A percentile compares a stretch with the other conserved stretches of the same genome.
phyloP scores from a whole-genome alignment of 2,113 vertebrate species.

The Pluvialis apricaria region DNA sequence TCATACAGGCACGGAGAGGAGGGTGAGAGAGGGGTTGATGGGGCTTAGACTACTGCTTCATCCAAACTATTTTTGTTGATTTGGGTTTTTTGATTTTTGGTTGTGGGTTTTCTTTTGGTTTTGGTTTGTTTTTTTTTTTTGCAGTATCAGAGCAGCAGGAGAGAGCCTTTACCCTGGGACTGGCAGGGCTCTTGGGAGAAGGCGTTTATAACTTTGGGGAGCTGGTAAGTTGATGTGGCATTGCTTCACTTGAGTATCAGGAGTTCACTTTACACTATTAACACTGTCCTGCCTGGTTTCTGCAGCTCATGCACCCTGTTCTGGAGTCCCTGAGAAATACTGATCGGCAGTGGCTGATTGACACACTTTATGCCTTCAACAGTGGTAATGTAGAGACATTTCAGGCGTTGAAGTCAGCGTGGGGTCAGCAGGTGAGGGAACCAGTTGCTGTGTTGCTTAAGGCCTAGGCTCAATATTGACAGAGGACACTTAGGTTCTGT shows the following conservation, averaged over 20 bases:
- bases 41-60: neutral
- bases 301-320: constrained; percentile 95
- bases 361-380: constrained; percentile 95
- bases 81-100: neutral
- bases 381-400: constrained; percentile 94
- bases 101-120: neutral
- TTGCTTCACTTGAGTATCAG: neutral
- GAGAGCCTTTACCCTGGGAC: constrained; percentile 92
- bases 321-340: constrained; percentile 91
- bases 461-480: accelerated
- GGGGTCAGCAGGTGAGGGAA: constrained; percentile 90
- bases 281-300: neutral
- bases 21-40: neutral
- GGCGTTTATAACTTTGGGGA: constrained; percentile 98
- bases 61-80: neutral
- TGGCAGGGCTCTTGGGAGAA: constrained; percentile 93
- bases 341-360: constrained; percentile 96
- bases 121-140: neutral
- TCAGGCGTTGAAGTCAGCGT: constrained; percentile 87
- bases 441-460: too few species aligned
- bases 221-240: constrained; percentile 74
- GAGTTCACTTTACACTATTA: accelerated
- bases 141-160: constrained; percentile 94
- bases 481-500: neutral
- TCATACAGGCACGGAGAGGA: too few species aligned